These are phyloP conservation scores for Esox lucius DNA, from an alignment of 2,797 vertebrate species.

Conservation along the genomic window DNA sequence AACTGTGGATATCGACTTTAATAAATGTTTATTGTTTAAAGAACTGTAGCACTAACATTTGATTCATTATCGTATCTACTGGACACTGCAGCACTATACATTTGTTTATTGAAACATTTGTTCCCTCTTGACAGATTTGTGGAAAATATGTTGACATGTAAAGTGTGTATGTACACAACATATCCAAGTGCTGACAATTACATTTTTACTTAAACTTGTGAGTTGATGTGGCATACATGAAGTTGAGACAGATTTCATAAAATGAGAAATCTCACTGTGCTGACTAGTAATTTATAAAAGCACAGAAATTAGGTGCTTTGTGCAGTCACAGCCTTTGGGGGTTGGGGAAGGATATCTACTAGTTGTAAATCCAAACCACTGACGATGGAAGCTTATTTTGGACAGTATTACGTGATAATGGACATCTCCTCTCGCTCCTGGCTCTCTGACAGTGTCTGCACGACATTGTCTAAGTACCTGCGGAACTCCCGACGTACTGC, in stretches of 20 bases:
- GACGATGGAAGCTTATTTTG: not conserved
- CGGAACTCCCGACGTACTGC: conserved; percentile 85
- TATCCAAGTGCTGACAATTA: not conserved
- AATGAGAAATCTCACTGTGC: not conserved
- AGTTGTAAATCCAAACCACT: not conserved
- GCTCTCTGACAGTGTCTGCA: conserved; percentile 86
- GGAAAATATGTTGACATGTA: not conserved
- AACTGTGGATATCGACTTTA: conserved; percentile 70
- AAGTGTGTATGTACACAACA: not conserved
- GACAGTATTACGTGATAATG: conserved; percentile 80
- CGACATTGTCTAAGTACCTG: conserved; percentile 83
- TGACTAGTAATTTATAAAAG: not conserved
- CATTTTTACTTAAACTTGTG: not conserved
- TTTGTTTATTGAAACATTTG: not conserved
- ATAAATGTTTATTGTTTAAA: conserved; percentile 67
- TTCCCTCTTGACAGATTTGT: not conserved
- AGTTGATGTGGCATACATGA: not conserved
- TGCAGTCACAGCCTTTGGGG: not conserved
- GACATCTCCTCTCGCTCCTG: conserved; percentile 94
- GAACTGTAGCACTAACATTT: not conserved
- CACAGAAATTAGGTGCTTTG: not conserved
- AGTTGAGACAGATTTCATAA: not conserved
- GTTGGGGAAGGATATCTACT: not conserved
- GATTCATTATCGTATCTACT: not conserved
- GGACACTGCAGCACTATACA: not conserved